Conservation (phyloP, 2,888 invertebrate genomes). For the Calliscelio sp. region DNA sequence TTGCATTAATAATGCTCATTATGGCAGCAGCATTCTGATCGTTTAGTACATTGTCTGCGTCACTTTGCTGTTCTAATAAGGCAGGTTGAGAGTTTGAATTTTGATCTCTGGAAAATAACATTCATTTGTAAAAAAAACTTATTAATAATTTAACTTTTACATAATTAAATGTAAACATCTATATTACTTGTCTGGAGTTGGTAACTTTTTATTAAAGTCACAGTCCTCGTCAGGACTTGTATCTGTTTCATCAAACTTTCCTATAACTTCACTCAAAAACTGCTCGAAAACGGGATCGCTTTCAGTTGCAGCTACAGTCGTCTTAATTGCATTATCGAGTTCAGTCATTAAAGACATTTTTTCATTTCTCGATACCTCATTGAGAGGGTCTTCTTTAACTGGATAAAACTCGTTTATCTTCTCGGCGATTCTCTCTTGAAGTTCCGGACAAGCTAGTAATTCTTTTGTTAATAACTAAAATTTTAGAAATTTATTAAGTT, state of each 20-base stretch:
- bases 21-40: constrained; percentile 85
- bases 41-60: constrained; percentile 77
- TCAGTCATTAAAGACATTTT: constrained; percentile 83
- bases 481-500: too few relatives aligned
- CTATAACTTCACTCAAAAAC: constrained; percentile 86
- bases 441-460: constrained; percentile 86
- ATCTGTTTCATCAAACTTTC: constrained; percentile 77
- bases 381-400: constrained; percentile 44
- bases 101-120: constrained; percentile 78
- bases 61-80: neutral
- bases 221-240: constrained; percentile 81
- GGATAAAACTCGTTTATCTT: constrained; percentile 86
- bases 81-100: constrained; percentile 46
- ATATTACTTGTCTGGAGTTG: constrained; percentile 32
- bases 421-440: constrained; percentile 87
- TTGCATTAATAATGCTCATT: constrained; percentile 84
- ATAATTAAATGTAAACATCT: too few relatives aligned
- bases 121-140: too few relatives aligned
- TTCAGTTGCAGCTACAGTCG: constrained; percentile 86
- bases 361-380: constrained; percentile 77
- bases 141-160: too few relatives aligned
- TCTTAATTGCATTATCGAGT: constrained; percentile 86
- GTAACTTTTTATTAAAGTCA: constrained; percentile 68
- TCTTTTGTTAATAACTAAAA: constrained; percentile 86
- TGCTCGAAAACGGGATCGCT: constrained; percentile 87